phyloP scores from a whole-genome alignment of 2,113 vertebrate genomes.

The Leptosomus discolor region DNA sequence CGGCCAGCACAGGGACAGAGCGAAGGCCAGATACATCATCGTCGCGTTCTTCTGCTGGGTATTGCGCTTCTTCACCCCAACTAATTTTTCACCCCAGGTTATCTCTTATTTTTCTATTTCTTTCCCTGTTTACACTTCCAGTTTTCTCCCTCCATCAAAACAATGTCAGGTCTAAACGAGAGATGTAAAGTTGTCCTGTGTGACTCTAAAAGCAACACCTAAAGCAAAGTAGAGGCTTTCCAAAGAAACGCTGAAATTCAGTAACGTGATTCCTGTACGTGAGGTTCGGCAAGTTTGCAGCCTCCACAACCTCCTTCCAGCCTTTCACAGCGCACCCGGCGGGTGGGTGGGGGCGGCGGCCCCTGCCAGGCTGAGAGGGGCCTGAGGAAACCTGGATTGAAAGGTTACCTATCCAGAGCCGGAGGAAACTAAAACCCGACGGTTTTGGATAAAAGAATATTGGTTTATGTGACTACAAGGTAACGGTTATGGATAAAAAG shows the following conservation, averaged over 20 bases:
- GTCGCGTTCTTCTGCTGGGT: neutral
- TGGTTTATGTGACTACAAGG: neutral
- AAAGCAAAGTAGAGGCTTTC: neutral
- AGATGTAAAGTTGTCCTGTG: no score
- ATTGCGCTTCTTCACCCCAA: neutral
- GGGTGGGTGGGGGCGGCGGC: no score
- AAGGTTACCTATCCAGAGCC: neutral
- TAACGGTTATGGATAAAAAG: neutral
- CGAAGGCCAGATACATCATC: neutral
- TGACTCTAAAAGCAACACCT: neutral
- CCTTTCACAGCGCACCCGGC: rapidly evolving
- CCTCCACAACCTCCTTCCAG: neutral
- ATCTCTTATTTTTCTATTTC: neutral
- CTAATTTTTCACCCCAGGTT: neutral
- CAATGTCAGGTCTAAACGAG: neutral
- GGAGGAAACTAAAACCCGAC: rapidly evolving
- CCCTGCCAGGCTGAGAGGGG: neutral
- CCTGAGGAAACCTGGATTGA: neutral
- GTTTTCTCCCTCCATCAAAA: neutral
- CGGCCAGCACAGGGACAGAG: no score
- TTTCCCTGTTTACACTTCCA: neutral
- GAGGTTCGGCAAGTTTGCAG: neutral
- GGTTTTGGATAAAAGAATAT: neutral
- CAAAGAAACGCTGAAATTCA: neutral
- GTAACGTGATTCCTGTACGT: rapidly evolving